Percentiles rank a stretch among this genome's conserved stretches.
These are phyloP conservation scores for Nematopogon swammerdamellus DNA, from an alignment of 2,888 invertebrate genomes.

Conservation along the genomic window DNA sequence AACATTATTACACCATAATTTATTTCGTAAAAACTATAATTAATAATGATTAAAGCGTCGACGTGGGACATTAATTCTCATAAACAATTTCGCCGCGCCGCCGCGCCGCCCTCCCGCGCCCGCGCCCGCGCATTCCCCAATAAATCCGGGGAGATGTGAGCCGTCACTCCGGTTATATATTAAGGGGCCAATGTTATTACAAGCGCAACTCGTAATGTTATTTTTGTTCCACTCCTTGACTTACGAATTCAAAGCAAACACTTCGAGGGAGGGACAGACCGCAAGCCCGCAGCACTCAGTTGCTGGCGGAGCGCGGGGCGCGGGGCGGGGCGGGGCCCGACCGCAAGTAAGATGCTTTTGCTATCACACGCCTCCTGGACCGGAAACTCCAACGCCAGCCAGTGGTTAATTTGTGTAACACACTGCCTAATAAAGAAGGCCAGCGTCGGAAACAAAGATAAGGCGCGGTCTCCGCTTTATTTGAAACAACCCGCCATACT, in stretches of 20 bases:
- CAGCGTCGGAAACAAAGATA: too few relatives aligned
- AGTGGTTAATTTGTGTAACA: too few relatives aligned
- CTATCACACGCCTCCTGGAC: not conserved
- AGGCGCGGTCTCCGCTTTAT: too few relatives aligned
- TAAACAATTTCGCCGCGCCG: not conserved
- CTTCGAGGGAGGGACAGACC: not conserved
- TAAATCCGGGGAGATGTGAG: constrained; percentile 39
- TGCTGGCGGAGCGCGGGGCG: too few relatives aligned
- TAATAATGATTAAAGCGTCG: not conserved
- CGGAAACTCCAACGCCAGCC: not conserved
- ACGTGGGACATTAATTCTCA: not conserved
- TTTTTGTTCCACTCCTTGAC: constrained; percentile 36
- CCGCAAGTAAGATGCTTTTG: not conserved
- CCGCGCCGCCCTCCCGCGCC: too few relatives aligned
- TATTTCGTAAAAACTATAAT: not conserved
- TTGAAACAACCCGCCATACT: too few relatives aligned
- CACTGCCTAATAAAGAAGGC: too few relatives aligned
- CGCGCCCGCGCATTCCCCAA: constrained; percentile 9
- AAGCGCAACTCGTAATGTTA: constrained; percentile 48
- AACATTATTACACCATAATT: not conserved
- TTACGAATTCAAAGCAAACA: constrained; percentile 1
- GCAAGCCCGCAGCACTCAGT: not conserved
- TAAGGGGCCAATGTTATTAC: constrained; percentile 50
- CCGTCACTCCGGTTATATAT: constrained; percentile 52
- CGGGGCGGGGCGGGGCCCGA: not conserved